Evolutionary conservation across 2,888 invertebrate species (phyloP), one percentile per base, ranked within the genome.

Genomic region (Lasiommata megera): DNA sequence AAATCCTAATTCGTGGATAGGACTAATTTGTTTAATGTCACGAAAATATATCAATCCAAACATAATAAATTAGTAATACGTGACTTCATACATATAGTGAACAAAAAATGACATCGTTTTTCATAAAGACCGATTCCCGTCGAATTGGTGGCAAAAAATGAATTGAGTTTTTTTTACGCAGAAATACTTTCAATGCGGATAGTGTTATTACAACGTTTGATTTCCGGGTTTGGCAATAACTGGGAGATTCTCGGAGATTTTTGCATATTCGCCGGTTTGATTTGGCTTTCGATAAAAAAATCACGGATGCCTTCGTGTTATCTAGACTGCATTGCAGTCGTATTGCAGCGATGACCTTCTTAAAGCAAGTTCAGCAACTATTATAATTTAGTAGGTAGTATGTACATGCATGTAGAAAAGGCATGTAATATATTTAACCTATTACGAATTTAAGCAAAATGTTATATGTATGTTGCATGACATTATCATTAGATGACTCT

Each of bases 151-250:
- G 23, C 28, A 56, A 59, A 58, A 61, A 56, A 62, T 53, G 50
- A 50, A 54, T 46, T 51, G 54, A 38, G 48, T 37, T 38, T 54
- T n/a, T n/a, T 47, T 44, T 48, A 54, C 38, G 48, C 14, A 50
- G 50, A 58, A 63, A 51, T 56, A 51, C 60, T 60, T 56, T 59
- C 50, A 60, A 60, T 51, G 44, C 59, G 36, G 51, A 56, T 58
- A 63, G 51, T 56, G 46, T 59, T 61, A 63, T 61, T 51, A 61
- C 58, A 47, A 53, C 51, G 59, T 54, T 63, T 60, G 55, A 63
- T 59, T 61, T 65, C 57, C 59, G 57, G 59, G 56, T 60, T 61
- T 61, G 64, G 59, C 64, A 65, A 65, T 63, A 59, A 58, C 58
- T 31, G 56, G 36, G 51, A 34, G 44, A 41, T 55, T 55, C 56